These are phyloP conservation scores for Paratilapia polleni DNA, from an alignment of 2,113 vertebrate genomes.

Conservation along the genomic window DNA sequence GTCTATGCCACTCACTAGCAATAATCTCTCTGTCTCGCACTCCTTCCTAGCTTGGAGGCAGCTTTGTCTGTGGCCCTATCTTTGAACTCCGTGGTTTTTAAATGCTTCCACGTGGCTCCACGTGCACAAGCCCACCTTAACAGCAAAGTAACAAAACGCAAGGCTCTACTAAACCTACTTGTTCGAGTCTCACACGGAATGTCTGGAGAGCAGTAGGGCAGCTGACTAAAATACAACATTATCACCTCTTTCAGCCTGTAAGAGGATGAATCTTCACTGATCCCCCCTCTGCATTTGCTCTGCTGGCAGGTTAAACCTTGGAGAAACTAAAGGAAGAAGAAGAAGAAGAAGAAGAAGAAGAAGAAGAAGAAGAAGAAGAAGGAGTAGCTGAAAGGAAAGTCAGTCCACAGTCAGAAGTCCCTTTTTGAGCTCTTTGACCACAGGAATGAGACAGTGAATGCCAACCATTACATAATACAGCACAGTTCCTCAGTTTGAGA, in stretches of 20 bases:
- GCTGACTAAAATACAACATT: not conserved
- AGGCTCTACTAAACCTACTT: not conserved
- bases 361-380: not conserved
- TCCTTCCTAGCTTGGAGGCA: constrained; percentile 29
- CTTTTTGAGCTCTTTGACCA: constrained; percentile 42
- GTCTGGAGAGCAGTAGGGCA: not conserved
- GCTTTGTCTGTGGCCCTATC: constrained; percentile 33
- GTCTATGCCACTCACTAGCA: constrained; percentile 7
- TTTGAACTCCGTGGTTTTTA: constrained; percentile 56
- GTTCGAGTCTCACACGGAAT: not conserved
- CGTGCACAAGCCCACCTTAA: constrained; percentile 38
- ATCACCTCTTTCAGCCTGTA: not conserved
- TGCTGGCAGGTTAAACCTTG: not conserved
- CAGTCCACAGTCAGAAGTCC: constrained; percentile 30
- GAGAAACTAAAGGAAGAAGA: not conserved
- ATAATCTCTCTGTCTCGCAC: constrained; percentile 9
- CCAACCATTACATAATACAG: constrained; percentile 61
- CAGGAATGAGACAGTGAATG: constrained; percentile 62
- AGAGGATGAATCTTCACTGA: not conserved
- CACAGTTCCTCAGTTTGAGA: constrained; percentile 20
- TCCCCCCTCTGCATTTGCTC: not conserved
- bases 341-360: not conserved
- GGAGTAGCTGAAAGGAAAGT: constrained; percentile 29
- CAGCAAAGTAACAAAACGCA: not conserved
- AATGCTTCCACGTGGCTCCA: constrained; percentile 62